phyloP scores from a whole-genome alignment of 2,888 invertebrate genomes.

The Orthonychiurus folsomi region DNA sequence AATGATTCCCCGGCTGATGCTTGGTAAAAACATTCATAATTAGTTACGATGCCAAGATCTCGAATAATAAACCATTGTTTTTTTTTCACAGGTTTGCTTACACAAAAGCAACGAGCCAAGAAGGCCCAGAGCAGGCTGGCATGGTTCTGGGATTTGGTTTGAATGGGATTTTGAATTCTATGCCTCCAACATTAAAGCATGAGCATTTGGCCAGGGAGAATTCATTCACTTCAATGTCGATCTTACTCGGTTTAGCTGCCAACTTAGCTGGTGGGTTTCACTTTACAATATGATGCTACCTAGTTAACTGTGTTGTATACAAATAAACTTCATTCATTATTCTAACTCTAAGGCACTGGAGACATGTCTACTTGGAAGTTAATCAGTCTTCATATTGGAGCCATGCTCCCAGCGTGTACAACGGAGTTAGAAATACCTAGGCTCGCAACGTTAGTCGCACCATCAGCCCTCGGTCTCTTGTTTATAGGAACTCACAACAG shows the following conservation, averaged over 20 bases:
- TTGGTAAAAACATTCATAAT: too few relatives aligned
- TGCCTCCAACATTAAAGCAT: constrained; percentile 39
- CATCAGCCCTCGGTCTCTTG: constrained; percentile 32
- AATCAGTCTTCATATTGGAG: constrained; percentile 38
- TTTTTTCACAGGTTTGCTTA: constrained; percentile 39
- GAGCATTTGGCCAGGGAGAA: constrained; percentile 39
- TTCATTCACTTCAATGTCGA: constrained; percentile 39
- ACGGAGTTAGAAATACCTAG: constrained; percentile 39
- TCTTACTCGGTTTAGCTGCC: constrained; percentile 36
- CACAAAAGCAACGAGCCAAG: constrained; percentile 35
- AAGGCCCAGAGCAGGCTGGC: constrained; percentile 38
- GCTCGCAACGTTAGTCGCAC: constrained; percentile 37
- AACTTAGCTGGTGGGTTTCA: constrained; percentile 38
- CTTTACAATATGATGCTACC: too few relatives aligned
- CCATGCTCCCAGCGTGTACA: constrained; percentile 39
- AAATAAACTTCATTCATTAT: constrained; percentile 1
- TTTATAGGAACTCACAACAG: constrained; percentile 38
- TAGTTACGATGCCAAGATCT: not conserved
- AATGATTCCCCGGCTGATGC: constrained; percentile 35
- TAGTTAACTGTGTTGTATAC: not conserved
- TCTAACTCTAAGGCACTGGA: constrained; percentile 36
- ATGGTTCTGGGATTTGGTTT: constrained; percentile 39
- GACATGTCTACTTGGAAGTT: constrained; percentile 39
- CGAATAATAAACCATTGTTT: not conserved
- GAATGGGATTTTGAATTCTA: constrained; percentile 35